Conservation (phyloP, 2,113 vertebrate species). For the Seriola aureovittata region DNA sequence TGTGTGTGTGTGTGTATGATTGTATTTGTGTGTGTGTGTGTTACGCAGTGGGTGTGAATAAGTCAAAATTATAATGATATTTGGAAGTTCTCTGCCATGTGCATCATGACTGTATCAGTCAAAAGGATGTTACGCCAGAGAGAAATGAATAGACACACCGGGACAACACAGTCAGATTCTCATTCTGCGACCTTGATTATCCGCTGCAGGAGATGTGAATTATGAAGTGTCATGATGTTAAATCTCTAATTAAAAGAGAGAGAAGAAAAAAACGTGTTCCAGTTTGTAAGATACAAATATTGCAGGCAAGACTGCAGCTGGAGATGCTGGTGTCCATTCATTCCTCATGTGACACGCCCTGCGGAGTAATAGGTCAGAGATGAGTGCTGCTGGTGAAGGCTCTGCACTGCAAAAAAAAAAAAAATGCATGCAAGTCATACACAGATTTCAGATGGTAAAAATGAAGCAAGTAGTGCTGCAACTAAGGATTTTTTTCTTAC, state of each 20-base stretch:
- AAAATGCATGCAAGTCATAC: neutral
- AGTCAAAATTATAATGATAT: slow-evolving; percentile 16
- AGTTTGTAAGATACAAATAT: neutral
- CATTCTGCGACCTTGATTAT: neutral
- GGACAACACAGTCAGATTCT: neutral
- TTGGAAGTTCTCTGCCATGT: slow-evolving; percentile 25
- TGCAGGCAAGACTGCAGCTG: slow-evolving; percentile 14
- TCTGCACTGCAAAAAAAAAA: slow-evolving; percentile 27
- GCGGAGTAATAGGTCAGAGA: slow-evolving; percentile 48
- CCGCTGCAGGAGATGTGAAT: neutral
- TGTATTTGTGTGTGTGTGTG: slow-evolving; percentile 8
- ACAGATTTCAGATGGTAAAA: neutral
- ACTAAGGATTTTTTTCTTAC: neutral
- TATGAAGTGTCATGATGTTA: neutral
- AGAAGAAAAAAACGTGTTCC: neutral
- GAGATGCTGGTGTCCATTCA: slow-evolving; percentile 25
- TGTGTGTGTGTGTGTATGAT: neutral
- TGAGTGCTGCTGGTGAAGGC: slow-evolving; percentile 15
- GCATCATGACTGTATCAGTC: neutral
- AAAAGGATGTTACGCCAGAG: neutral
- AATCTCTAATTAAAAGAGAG: neutral
- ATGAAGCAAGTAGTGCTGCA: neutral
- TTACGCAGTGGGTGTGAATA: slow-evolving; percentile 32
- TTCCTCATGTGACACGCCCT: slow-evolving; percentile 58
- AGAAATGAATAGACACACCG: neutral